phyloP scores from a whole-genome alignment of 2,113 vertebrate species.

The Corvus hawaiiensis region DNA sequence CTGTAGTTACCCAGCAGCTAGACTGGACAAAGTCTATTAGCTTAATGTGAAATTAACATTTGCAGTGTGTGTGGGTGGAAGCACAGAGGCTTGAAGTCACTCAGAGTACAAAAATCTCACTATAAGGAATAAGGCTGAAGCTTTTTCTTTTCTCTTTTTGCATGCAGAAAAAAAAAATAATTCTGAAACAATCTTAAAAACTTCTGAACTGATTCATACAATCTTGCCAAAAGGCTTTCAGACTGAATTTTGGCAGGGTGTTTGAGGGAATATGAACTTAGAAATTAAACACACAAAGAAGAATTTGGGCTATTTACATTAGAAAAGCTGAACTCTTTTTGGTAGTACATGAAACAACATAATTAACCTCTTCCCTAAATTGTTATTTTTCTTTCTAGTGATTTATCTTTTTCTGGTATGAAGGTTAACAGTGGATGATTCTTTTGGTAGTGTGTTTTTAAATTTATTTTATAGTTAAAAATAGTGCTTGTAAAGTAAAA shows the following conservation, averaged over 20 bases:
- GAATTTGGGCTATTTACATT: background rate
- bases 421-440: background rate
- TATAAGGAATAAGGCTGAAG: background rate
- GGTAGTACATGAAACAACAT: background rate
- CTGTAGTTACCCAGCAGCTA: background rate
- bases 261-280: background rate
- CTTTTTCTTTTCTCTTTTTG: background rate
- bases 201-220: background rate
- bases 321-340: background rate
- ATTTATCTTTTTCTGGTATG: background rate
- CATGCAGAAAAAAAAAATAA: background rate
- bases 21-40: background rate
- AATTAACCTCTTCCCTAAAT: background rate
- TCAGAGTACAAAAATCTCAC: background rate
- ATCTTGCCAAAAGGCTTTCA: background rate
- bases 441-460: background rate
- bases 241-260: background rate
- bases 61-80: background rate
- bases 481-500: background rate
- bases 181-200: background rate
- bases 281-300: background rate
- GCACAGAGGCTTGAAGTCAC: background rate
- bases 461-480: background rate
- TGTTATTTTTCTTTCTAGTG: background rate
- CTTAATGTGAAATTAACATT: constrained; percentile 23